phyloP scores from a whole-genome alignment of 2,888 invertebrate genomes.

The Cephus sareptanus region DNA sequence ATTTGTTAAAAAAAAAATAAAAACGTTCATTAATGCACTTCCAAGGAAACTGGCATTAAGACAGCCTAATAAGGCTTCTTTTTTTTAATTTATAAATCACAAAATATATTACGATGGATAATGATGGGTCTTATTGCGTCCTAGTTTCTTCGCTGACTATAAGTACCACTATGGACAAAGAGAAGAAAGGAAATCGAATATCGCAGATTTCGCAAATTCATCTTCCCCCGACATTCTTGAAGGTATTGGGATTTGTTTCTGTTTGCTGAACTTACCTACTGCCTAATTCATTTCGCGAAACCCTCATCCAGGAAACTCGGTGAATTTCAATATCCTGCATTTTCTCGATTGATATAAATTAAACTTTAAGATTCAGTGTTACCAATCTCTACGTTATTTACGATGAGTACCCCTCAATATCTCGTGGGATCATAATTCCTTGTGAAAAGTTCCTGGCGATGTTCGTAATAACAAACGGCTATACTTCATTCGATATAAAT shows the following conservation, averaged over 20 bases:
- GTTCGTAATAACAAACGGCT: not conserved
- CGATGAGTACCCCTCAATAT: not conserved
- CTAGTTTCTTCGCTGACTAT: not conserved
- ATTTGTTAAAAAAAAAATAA: not conserved
- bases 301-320: slow-evolving; percentile 17
- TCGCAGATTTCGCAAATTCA: slow-evolving; percentile 24
- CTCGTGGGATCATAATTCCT: not conserved
- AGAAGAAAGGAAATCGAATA: slow-evolving; percentile 9
- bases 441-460: not conserved
- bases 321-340: slow-evolving; percentile 12
- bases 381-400: not conserved
- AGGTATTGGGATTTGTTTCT: slow-evolving; percentile 43
- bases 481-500: not conserved
- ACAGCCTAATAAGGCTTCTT: not conserved
- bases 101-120: not conserved
- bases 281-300: slow-evolving; percentile 40
- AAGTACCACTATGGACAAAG: not conserved
- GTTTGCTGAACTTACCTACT: slow-evolving; percentile 36
- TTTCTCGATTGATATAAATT: slow-evolving; percentile 26
- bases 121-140: not conserved
- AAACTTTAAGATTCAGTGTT: slow-evolving; percentile 26
- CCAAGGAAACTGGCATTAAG: not conserved
- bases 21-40: not conserved
- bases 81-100: not conserved
- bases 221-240: slow-evolving; percentile 25